Evolutionary conservation across 2,113 vertebrate genomes (phyloP).

Genomic region (Progne subis): DNA sequence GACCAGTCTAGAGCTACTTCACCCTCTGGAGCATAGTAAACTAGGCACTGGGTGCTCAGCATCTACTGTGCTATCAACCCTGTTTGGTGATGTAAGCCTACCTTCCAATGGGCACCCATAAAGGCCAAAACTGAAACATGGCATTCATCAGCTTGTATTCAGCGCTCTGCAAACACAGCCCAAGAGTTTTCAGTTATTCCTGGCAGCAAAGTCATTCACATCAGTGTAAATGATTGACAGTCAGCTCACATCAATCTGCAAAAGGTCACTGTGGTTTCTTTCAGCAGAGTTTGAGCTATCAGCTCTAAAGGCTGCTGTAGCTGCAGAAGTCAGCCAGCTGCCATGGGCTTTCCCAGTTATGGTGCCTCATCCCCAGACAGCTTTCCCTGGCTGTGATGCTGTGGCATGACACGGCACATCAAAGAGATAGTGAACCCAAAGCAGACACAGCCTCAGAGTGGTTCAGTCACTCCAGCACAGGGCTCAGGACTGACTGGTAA

Average conservation of each 20-base stretch:
- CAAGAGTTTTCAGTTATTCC: neutral
- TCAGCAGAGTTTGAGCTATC: neutral
- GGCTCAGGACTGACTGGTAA: neutral
- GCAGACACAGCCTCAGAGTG: neutral
- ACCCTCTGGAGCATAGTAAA: neutral
- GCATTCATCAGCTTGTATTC: neutral
- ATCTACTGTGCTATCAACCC: neutral
- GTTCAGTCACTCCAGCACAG: neutral
- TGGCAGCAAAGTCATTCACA: neutral
- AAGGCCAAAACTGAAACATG: neutral
- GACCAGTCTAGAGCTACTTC: neutral
- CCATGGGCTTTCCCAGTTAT: rapidly evolving
- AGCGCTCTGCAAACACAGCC: neutral
- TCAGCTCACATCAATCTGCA: neutral
- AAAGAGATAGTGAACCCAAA: neutral
- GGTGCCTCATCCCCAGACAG: neutral
- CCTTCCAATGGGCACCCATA: rapidly evolving
- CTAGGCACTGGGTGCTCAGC: neutral
- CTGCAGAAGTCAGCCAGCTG: neutral
- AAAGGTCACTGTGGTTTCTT: neutral
- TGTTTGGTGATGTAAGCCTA: neutral
- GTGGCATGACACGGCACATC: rapidly evolving
- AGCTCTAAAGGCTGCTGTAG: neutral
- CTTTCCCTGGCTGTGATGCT: neutral
- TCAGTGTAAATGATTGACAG: neutral